Percentiles rank a stretch among this genome's conserved stretches.
Evolutionary conservation across 2,888 invertebrate genomes (phyloP).

Genomic region (Eurois occulta): DNA sequence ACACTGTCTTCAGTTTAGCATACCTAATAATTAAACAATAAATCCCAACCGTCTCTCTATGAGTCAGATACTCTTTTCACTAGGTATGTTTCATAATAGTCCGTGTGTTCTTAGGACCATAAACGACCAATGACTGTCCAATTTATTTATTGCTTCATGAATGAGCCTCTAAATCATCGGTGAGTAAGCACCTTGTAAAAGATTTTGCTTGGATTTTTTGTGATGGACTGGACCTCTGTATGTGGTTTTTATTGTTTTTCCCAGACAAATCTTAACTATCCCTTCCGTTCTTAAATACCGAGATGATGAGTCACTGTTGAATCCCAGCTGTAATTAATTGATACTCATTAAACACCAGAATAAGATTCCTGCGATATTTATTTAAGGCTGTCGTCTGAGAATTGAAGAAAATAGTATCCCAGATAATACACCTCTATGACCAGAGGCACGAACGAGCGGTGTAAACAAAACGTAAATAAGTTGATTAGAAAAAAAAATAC

Average conservation of each 20-base stretch:
- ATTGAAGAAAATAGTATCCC: neutral
- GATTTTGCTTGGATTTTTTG: slow-evolving; percentile 41
- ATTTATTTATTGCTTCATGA: slow-evolving; percentile 67
- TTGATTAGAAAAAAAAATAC: too few species aligned
- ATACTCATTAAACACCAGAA: neutral
- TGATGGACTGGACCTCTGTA: slow-evolving; percentile 29
- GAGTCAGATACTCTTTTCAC: slow-evolving; percentile 39
- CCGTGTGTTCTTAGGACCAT: slow-evolving; percentile 55
- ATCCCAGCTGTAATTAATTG: neutral
- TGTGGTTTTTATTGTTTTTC: slow-evolving; percentile 16
- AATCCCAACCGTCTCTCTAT: slow-evolving; percentile 15
- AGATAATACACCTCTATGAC: too few species aligned
- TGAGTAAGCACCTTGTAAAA: slow-evolving; percentile 63
- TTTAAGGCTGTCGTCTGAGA: neutral
- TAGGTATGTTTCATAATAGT: slow-evolving; percentile 24
- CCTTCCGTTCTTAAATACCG: slow-evolving; percentile 11
- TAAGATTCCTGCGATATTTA: neutral
- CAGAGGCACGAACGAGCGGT: too few species aligned
- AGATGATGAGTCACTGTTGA: slow-evolving; percentile 1
- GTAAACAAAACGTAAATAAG: too few species aligned
- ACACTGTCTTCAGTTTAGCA: neutral
- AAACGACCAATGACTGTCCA: slow-evolving; percentile 65
- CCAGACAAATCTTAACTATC: slow-evolving; percentile 1
- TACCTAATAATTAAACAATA: slow-evolving; percentile 1
- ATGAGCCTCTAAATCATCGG: slow-evolving; percentile 67